Base-by-base conservation (phyloP, 2,888 invertebrate genomes). In the Theodoxus fluviatilis region DNA sequence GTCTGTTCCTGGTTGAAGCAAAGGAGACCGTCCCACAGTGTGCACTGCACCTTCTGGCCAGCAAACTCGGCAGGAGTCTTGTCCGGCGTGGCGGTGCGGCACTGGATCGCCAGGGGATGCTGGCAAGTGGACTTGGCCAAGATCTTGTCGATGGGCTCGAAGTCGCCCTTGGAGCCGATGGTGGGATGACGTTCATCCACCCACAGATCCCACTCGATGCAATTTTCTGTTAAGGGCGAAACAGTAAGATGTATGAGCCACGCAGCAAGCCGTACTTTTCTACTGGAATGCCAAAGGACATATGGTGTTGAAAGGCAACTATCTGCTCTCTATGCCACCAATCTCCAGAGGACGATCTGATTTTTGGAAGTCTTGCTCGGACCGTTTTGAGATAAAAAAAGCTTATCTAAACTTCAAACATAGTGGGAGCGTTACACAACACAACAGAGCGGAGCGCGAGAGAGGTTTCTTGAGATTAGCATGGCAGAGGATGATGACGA, bases 21-120 rank as follows among this genome's bases (percentile, higher is more conserved):
- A 4, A 91, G 86, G 0, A 95, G 88, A 0, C 95, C 95, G 15
- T 90, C 89, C 80, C 93, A 91, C 72, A 94, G 84, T 70, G 83
- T 81, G 73, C 86, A 86, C 9, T 74, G 76, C 12, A 79, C 77
- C 0, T 71, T 74, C 72, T 84, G 83, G 7, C 79, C 80, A 9
- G 79, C 77, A 31, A 77, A 71, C 52, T 77, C 74, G n/a, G 74
- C 74, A 15, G 76, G 74, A 3, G 77, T 74, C 28, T 76, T 75
- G 69, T 79, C 79, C 0, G 67, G 71, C 37, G 76, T 79, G 40
- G 81, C 80, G 22, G 80, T 77, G 35, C 79, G 78, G 74, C 85
- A 85, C 69, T 85, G 79, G 40, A 85, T 84, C 52, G 77, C 75
- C 33, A 79, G 74, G 6, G 86, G 85, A 52, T 76, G 76, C 15